Conservation (phyloP, 2,797 vertebrate genomes). For the Crax fasciolata region DNA sequence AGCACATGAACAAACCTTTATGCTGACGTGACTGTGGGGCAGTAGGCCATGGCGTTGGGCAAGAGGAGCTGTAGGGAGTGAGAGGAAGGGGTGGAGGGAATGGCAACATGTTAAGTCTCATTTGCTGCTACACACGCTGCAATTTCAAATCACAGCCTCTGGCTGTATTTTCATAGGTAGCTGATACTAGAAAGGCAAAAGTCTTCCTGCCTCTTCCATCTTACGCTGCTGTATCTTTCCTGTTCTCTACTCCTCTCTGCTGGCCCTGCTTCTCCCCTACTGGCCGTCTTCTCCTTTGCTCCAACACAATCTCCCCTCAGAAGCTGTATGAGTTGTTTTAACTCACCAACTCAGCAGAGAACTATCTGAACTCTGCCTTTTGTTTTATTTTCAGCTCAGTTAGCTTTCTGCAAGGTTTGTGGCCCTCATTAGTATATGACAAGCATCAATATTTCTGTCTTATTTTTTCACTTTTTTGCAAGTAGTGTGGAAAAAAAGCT, state of each 20-base stretch:
- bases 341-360: not conserved
- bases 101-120: not conserved
- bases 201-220: not conserved
- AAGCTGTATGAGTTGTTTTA: not conserved
- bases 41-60: not conserved
- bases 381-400: not conserved
- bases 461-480: not conserved
- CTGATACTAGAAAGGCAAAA: not conserved
- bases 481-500: not conserved
- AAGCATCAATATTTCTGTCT: not conserved
- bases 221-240: not conserved
- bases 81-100: not conserved
- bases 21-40: not conserved
- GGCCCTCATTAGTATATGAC: not conserved
- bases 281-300: not conserved
- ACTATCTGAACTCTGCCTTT: not conserved
- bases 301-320: not conserved
- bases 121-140: not conserved
- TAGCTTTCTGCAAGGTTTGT: not conserved
- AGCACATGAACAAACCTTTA: not conserved
- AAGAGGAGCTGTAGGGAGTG: not conserved
- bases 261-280: not conserved
- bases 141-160: constrained; percentile 31
- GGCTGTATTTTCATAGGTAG: constrained; percentile 10
- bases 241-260: not conserved